Conservation (phyloP, 2,113 vertebrate genomes). For the Myrmecophaga tridactyla region DNA sequence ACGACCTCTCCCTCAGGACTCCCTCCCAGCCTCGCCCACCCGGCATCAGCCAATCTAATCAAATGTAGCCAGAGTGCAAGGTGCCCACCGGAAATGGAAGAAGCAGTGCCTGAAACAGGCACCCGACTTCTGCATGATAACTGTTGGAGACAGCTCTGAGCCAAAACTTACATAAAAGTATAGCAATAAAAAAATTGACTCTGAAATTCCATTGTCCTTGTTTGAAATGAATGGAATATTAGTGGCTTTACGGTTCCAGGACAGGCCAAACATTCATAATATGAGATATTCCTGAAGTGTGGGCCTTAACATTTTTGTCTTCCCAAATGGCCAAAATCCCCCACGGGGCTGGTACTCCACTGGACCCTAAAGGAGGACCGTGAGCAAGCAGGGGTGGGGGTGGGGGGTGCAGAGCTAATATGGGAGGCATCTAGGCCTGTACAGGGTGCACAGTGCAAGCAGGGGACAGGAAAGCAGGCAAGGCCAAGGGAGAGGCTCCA, state of each 20-base stretch:
- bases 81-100: background rate
- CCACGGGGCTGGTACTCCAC: no score
- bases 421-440: background rate
- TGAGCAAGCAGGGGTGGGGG: background rate
- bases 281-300: rapidly evolving
- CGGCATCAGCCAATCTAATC: rapidly evolving
- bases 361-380: no score
- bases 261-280: background rate
- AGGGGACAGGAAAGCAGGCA: background rate
- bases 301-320: background rate
- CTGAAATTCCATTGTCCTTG: background rate
- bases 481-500: background rate
- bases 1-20: rapidly evolving
- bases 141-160: background rate
- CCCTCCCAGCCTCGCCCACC: rapidly evolving
- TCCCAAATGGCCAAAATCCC: background rate
- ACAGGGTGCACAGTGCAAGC: rapidly evolving
- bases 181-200: background rate
- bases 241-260: background rate
- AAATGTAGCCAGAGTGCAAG: rapidly evolving
- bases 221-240: background rate
- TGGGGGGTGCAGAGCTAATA: background rate
- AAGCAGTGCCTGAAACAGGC: background rate
- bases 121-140: background rate
- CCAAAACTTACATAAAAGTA: background rate